phyloP scores from a whole-genome alignment of 2,797 vertebrate species.

The Rhinella marina region DNA sequence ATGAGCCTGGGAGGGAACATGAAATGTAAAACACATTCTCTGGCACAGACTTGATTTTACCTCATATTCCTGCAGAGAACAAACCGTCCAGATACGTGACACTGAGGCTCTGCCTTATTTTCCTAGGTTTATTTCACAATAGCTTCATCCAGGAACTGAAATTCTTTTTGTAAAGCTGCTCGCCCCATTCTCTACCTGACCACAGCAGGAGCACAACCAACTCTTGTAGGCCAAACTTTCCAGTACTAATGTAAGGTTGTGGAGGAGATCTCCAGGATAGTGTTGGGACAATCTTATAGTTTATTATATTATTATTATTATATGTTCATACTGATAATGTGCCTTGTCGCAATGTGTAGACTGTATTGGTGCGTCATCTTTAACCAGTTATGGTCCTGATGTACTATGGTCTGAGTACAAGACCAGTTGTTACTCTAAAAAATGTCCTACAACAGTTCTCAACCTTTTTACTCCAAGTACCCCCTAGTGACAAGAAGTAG shows the following conservation, averaged over 20 bases:
- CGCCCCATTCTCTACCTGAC: not conserved
- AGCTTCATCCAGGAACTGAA: not conserved
- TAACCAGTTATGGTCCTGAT: too few relatives aligned
- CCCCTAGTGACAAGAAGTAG: too few relatives aligned
- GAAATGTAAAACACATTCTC: constrained; percentile 56
- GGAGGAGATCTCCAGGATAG: too few relatives aligned
- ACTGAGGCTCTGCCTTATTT: constrained; percentile 13
- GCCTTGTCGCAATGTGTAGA: too few relatives aligned
- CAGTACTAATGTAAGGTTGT: not conserved
- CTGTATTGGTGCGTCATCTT: too few relatives aligned
- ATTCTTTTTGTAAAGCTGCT: not conserved
- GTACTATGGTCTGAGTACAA: too few relatives aligned
- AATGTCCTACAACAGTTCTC: too few relatives aligned
- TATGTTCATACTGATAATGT: too few relatives aligned
- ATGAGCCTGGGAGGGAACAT: not conserved
- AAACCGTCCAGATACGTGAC: constrained; percentile 24
- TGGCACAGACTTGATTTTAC: constrained; percentile 45
- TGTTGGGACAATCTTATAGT: too few relatives aligned
- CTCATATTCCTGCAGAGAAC: constrained; percentile 48
- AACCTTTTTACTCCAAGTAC: too few relatives aligned
- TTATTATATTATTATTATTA: too few relatives aligned
- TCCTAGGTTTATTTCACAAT: constrained; percentile 40
- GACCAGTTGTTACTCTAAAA: too few relatives aligned
- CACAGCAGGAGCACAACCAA: not conserved
- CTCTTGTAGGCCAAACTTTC: not conserved